A percentile compares a stretch with the other conserved stretches of the same genome.
Conservation (phyloP, 1,140 invertebrate species). For the Tenebrio molitor region DNA sequence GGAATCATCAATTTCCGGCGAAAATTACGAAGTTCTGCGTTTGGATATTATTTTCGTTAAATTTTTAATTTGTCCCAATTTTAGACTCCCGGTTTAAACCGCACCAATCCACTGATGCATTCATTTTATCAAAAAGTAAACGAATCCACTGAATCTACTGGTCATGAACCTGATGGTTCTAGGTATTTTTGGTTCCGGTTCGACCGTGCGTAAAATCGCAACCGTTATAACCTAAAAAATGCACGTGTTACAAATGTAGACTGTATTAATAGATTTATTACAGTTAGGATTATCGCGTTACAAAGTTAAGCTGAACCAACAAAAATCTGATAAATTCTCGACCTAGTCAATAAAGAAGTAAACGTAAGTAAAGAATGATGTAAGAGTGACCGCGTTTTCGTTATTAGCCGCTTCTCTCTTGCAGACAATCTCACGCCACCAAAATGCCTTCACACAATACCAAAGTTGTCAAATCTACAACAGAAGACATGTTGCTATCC, state of each 20-base stretch:
- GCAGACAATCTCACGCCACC: background rate
- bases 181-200: too few species aligned
- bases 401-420: background rate
- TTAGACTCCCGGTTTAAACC: too few species aligned
- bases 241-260: slow-evolving; percentile 14
- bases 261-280: background rate
- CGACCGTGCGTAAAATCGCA: background rate
- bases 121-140: too few species aligned
- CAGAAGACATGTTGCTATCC: slow-evolving; percentile 48
- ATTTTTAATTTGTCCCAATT: too few species aligned
- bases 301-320: too few species aligned
- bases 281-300: background rate
- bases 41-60: too few species aligned
- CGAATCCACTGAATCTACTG: too few species aligned
- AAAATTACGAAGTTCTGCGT: too few species aligned
- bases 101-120: too few species aligned
- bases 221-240: slow-evolving; percentile 29
- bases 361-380: slow-evolving; percentile 64
- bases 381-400: slow-evolving; percentile 4
- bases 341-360: background rate
- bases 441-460: slow-evolving; percentile 48
- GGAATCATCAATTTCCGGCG: too few species aligned
- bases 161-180: too few species aligned
- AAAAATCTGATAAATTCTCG: too few species aligned
- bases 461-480: slow-evolving; percentile 45